Conservation (phyloP, 1,140 invertebrate genomes). For the Heliconius melpomene region DNA sequence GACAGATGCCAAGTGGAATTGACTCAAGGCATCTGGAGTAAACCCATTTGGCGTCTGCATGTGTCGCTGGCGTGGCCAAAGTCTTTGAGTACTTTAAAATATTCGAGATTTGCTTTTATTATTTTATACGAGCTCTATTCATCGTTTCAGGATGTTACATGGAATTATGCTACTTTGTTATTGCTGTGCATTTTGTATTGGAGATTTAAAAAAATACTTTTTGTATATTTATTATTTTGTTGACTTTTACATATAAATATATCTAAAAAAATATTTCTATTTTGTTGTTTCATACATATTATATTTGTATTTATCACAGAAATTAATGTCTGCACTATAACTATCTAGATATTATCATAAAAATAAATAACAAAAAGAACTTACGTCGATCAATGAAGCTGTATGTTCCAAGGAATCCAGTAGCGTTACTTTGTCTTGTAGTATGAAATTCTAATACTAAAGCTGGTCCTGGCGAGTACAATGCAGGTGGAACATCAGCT, state of each 20-base stretch:
- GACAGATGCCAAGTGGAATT: slow-evolving; percentile 47
- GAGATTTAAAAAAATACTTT: background rate
- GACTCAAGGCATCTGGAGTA: slow-evolving; percentile 44
- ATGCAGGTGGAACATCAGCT: slow-evolving; percentile 86
- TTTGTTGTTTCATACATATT: too few species aligned
- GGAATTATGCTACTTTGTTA: background rate
- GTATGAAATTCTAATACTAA: slow-evolving; percentile 92
- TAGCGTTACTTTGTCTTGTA: slow-evolving; percentile 82
- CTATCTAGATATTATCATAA: background rate
- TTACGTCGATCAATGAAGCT: slow-evolving; percentile 91
- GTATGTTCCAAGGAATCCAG: slow-evolving; percentile 90
- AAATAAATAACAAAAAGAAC: slow-evolving; percentile 55
- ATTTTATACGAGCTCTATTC: slow-evolving; percentile 14
- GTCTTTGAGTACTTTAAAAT: slow-evolving; percentile 15
- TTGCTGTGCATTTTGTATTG: background rate
- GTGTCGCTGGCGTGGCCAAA: slow-evolving; percentile 18
- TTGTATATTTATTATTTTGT: background rate
- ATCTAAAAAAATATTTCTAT: too few species aligned
- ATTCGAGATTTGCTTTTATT: slow-evolving; percentile 11
- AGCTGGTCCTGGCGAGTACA: slow-evolving; percentile 91
- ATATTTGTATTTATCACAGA: too few species aligned
- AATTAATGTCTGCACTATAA: too few species aligned
- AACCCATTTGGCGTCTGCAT: slow-evolving; percentile 12
- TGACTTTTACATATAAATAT: too few species aligned
- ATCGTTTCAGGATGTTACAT: background rate